Base-by-base conservation (phyloP, 2,888 invertebrate genomes). In the Perdita meconis region DNA sequence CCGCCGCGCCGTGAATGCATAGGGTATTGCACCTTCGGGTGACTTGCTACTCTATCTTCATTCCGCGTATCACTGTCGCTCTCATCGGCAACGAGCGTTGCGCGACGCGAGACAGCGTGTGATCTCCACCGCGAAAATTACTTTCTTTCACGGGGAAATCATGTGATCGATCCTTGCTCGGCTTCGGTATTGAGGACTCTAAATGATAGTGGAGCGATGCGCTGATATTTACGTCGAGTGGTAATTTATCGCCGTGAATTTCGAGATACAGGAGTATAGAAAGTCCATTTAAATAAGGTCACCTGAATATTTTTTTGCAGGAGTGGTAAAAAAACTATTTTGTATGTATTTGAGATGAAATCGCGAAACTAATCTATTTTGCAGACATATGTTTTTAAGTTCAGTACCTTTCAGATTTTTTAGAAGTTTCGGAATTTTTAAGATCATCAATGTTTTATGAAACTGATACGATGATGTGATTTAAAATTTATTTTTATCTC, bases 1-100 rank as follows among this genome's bases (percentile, higher is more conserved):
- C n/a, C n/a, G 53, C 63, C 60, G 64, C 65, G 59, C 53, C 13
- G 66, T 44, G 72, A 81, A 81, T 69, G 60, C 70, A 50, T 61
- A 42, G 66, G 61, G 59, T 80, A 77, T 80, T 78, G 69, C 69
- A 67, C 22, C 74, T 69, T 60, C 67, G 38, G 65, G 47, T 53
- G 70, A 34, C 57, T 51, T 26, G 57, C 67, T 55, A 30, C 40
- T 69, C 12, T 64, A 19, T 59, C 74, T 47, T 64, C 55, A 42
- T 64, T 40, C 56, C n/a, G 40, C 24, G 44, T 42, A 68, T 59
- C 68, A n/a, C 51, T 50, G 47, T 47, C 56, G 22, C 47, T 19
- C 65, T 61, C 59, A 55, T 13, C n/a, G n/a, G 24, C 16, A 36
- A 36, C 26, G 68, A 30, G 26, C 51, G 61, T 60, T 61, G 26